These are phyloP conservation scores for Melanotaenia parkinsoni DNA, from an alignment of 2,797 vertebrate species.

Conservation along the genomic window DNA sequence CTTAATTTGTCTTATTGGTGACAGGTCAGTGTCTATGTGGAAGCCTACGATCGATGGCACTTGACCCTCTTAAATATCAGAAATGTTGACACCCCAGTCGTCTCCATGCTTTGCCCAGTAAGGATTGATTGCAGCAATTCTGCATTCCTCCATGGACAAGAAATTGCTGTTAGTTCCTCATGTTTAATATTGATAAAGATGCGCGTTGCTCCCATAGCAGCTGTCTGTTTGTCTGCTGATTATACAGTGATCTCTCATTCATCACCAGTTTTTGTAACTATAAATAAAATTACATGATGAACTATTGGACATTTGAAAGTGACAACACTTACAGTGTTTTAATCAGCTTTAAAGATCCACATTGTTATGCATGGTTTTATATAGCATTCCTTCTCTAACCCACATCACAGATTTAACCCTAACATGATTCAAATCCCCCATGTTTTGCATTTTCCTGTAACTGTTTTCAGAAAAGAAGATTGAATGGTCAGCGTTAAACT, in stretches of 20 bases:
- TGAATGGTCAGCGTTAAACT: not conserved
- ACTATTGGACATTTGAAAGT: not conserved
- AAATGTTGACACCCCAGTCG: conserved; percentile 60
- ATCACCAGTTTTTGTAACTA: conserved; percentile 13
- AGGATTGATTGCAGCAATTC: conserved; percentile 68
- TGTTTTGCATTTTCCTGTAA: not conserved
- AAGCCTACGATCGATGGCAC: conserved; percentile 74
- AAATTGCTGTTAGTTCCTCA: conserved; percentile 57
- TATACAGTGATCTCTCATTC: conserved; percentile 29
- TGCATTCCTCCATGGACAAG: conserved; percentile 50
- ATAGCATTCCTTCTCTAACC: too few species aligned
- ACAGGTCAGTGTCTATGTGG: conserved; percentile 68
- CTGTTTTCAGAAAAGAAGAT: not conserved
- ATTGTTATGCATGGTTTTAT: too few species aligned
- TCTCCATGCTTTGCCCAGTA: conserved; percentile 57
- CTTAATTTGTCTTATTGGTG: conserved; percentile 77
- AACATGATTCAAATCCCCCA: not conserved
- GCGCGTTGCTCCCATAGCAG: conserved; percentile 48
- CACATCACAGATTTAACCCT: too few species aligned
- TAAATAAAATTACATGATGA: conserved; percentile 2
- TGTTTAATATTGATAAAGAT: conserved; percentile 63
- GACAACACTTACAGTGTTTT: not conserved
- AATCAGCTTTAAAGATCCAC: not conserved
- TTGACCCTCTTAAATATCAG: conserved; percentile 78
- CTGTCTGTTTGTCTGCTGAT: conserved; percentile 38